Percentiles rank a stretch among this genome's conserved stretches.
Conservation (phyloP, 2,113 vertebrate genomes). For the Irena cyanogastra region DNA sequence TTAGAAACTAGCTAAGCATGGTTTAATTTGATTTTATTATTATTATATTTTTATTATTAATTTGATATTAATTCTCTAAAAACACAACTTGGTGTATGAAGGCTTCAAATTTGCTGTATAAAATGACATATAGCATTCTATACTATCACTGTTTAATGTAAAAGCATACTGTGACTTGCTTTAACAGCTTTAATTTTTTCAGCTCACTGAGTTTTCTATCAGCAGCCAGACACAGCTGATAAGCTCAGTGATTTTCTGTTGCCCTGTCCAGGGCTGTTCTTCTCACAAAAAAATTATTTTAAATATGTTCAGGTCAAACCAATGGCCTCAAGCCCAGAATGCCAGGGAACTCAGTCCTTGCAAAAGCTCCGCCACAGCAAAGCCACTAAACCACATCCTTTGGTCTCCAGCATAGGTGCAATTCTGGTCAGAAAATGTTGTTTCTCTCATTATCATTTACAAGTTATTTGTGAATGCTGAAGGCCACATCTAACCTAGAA, state of each 20-base stretch:
- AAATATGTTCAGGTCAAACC: neutral
- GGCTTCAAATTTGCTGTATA: neutral
- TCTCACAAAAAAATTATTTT: neutral
- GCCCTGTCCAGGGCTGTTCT: neutral
- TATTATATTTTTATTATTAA: too few relatives aligned
- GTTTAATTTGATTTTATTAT: too few relatives aligned
- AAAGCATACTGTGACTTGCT: neutral
- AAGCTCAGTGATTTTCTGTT: neutral
- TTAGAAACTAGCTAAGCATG: neutral
- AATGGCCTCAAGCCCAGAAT: neutral
- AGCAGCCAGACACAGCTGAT: neutral
- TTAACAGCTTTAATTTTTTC: neutral
- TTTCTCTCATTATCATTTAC: neutral
- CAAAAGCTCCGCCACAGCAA: neutral
- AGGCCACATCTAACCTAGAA: neutral
- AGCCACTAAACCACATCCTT: neutral
- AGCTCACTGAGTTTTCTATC: neutral
- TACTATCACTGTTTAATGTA: accelerated
- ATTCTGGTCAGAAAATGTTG: neutral
- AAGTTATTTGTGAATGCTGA: neutral
- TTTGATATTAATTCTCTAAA: neutral
- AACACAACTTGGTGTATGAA: neutral
- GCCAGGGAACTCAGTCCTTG: neutral
- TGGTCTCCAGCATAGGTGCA: neutral
- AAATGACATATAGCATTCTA: neutral